Evolutionary conservation across 2,888 invertebrate genomes (phyloP).

Genomic region (Branchipolynoe longqiensis): DNA sequence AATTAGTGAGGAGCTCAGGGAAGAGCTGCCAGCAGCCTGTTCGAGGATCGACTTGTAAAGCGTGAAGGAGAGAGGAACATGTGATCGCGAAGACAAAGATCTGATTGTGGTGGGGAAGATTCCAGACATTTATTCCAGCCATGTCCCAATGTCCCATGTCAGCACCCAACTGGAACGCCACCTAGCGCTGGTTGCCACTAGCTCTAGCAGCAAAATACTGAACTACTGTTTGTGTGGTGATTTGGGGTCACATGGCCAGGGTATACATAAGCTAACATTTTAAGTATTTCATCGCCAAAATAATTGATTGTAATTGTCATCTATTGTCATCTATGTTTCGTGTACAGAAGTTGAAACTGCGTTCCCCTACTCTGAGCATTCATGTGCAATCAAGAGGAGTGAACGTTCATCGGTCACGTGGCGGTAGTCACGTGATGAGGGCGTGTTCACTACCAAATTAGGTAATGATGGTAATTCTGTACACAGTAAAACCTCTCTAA

Average conservation of each 20-base stretch:
- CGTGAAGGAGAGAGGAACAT: too few relatives aligned
- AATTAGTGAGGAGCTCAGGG: too few relatives aligned
- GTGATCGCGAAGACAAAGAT: too few relatives aligned
- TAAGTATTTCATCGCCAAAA: slow-evolving; percentile 44
- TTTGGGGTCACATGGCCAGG: neutral
- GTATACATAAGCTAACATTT: neutral
- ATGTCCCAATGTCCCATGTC: too few relatives aligned
- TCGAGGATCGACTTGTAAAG: too few relatives aligned
- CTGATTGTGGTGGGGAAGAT: too few relatives aligned
- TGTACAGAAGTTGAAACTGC: neutral
- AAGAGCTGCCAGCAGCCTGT: too few relatives aligned
- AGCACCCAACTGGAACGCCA: too few relatives aligned
- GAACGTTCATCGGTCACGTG: neutral
- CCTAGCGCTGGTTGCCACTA: too few relatives aligned
- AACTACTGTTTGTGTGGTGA: neutral
- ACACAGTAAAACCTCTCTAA: too few relatives aligned
- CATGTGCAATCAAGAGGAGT: neutral
- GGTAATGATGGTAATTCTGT: neutral
- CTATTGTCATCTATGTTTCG: neutral
- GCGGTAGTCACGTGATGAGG: neutral
- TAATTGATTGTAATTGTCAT: neutral
- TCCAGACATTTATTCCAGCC: too few relatives aligned
- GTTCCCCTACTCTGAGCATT: neutral
- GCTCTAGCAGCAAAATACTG: slow-evolving; percentile 18
- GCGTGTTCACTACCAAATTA: neutral